Evolutionary conservation across 1,140 invertebrate species (phyloP).

Genomic region (Grapholita molesta): DNA sequence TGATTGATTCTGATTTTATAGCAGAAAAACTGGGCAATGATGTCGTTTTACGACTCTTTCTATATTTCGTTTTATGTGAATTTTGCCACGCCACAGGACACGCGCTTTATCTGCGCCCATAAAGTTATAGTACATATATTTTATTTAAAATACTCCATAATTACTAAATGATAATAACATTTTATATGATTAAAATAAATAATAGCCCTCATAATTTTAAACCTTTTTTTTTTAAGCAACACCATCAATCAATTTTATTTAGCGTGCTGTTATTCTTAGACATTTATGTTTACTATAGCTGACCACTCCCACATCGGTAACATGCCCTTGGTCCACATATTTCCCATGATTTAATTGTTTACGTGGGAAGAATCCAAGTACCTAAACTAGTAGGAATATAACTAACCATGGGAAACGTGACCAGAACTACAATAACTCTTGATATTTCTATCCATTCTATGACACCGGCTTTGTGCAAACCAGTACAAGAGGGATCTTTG

Average conservation of each 20-base stretch:
- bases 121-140: no score
- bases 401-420: conserved; percentile 1
- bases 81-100: not conserved
- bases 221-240: no score
- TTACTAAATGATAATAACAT: no score
- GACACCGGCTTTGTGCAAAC: not conserved
- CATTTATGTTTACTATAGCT: not conserved
- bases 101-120: not conserved
- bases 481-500: not conserved
- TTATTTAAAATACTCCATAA: no score
- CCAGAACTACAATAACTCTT: not conserved
- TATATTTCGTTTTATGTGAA: not conserved
- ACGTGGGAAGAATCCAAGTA: not conserved
- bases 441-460: not conserved
- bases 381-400: not conserved
- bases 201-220: no score
- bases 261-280: not conserved
- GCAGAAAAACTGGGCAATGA: not conserved
- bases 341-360: conserved; percentile 14
- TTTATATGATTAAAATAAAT: no score
- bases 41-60: not conserved
- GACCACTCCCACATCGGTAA: not conserved
- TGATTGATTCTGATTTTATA: not conserved
- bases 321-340: not conserved
- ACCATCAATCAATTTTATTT: no score